Evolutionary conservation across 1,140 invertebrate genomes (phyloP).

Genomic region (Neodiprion fabricii): DNA sequence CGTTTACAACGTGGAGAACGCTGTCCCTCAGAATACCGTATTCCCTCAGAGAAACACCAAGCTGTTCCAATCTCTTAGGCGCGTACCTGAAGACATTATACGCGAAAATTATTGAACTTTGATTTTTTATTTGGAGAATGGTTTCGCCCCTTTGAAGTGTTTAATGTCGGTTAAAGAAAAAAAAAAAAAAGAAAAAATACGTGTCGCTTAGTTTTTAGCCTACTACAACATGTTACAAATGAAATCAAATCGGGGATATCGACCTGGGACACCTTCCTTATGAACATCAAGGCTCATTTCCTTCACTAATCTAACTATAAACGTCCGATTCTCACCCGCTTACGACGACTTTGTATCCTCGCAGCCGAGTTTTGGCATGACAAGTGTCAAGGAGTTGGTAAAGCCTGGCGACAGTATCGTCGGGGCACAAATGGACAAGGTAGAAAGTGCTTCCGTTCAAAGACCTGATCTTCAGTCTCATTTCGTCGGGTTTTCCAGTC

Average conservation of each 20-base stretch:
- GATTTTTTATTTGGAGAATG: too few relatives aligned
- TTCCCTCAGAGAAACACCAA: constrained; percentile 37
- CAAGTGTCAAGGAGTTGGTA: constrained; percentile 49
- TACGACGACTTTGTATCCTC: constrained; percentile 45
- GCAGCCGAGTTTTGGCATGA: constrained; percentile 33
- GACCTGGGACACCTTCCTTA: too few relatives aligned
- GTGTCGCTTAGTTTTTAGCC: too few relatives aligned
- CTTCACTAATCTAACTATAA: not conserved
- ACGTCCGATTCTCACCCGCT: constrained; percentile 41
- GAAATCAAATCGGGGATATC: too few relatives aligned
- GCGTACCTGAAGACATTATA: constrained; percentile 38
- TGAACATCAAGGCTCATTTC: not conserved
- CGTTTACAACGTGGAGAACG: constrained; percentile 50
- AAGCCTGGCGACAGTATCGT: constrained; percentile 45
- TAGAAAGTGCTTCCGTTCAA: constrained; percentile 50
- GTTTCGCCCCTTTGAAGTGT: too few relatives aligned
- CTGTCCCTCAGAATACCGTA: constrained; percentile 49
- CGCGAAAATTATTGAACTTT: too few relatives aligned
- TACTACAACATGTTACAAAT: too few relatives aligned
- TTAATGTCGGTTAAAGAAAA: too few relatives aligned
- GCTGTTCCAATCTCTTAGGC: constrained; percentile 40
- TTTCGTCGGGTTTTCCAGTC: constrained; percentile 38
- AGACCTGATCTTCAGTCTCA: constrained; percentile 54
- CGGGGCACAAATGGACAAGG: constrained; percentile 45
- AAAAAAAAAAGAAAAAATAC: too few relatives aligned